Conservation (phyloP, 1,140 invertebrate genomes). For the Ceratina japonica region DNA sequence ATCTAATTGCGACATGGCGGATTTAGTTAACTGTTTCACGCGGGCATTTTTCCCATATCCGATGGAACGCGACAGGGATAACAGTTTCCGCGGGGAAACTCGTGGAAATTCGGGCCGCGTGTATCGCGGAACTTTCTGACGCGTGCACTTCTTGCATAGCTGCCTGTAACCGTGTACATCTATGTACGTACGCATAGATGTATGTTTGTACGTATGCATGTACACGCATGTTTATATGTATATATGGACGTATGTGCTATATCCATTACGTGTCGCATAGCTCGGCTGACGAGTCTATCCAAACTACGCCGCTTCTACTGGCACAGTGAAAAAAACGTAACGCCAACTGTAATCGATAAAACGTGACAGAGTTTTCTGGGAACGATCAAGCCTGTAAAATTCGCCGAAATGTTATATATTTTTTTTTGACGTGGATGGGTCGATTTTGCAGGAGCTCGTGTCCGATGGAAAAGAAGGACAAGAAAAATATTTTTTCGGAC, state of each 20-base stretch:
- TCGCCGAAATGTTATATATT: neutral
- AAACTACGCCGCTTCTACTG: neutral
- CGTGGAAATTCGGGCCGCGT: too few relatives aligned
- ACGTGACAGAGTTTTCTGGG: neutral
- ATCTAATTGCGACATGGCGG: too few relatives aligned
- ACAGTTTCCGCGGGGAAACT: neutral
- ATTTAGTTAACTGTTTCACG: neutral
- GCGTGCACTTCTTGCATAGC: neutral
- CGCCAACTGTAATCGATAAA: neutral
- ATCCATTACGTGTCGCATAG: neutral
- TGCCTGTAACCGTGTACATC: too few relatives aligned
- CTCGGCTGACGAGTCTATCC: constrained; percentile 1
- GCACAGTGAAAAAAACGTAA: neutral
- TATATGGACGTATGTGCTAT: too few relatives aligned
- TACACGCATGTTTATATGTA: too few relatives aligned
- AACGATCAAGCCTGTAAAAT: neutral
- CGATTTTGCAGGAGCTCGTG: too few relatives aligned
- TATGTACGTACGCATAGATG: too few relatives aligned
- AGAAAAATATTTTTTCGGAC: too few relatives aligned
- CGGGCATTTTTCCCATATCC: neutral
- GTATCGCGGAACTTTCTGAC: constrained; percentile 6
- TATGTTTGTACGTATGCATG: too few relatives aligned
- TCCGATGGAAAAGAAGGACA: too few relatives aligned
- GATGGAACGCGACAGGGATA: neutral
- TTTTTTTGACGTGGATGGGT: neutral